These are phyloP conservation scores for Poecile montanus DNA, from an alignment of 2,797 vertebrate species.

Conservation along the genomic window DNA sequence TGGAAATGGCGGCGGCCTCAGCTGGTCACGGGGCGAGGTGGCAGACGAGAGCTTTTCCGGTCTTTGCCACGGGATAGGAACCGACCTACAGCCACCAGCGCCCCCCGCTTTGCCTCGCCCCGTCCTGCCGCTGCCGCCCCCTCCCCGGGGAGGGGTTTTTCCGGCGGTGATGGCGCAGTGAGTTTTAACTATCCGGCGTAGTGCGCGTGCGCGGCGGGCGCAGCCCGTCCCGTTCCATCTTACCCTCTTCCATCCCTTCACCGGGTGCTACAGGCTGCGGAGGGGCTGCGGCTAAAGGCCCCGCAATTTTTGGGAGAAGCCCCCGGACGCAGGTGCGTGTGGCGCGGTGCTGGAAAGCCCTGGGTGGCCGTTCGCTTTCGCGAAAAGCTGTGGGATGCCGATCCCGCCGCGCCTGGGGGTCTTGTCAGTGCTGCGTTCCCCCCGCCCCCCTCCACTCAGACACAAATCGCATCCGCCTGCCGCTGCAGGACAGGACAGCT, in stretches of 20 bases:
- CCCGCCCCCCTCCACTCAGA: neutral
- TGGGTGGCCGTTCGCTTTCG: neutral
- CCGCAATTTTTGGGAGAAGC: neutral
- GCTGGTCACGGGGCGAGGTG: neutral
- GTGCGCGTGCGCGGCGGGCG: constrained; percentile 24
- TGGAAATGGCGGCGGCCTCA: constrained; percentile 61
- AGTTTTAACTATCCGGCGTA: neutral
- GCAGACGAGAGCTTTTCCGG: no score
- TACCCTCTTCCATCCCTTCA: fast-evolving
- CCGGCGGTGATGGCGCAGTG: constrained; percentile 56
- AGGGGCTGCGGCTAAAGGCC: neutral
- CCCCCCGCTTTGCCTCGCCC: neutral
- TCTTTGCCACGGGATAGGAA: neutral
- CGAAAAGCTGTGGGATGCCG: neutral
- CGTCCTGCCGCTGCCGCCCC: fast-evolving
- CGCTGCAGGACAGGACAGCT: neutral
- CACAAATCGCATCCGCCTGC: fast-evolving
- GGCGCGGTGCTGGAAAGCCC: neutral
- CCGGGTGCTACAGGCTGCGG: fast-evolving
- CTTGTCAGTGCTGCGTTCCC: fast-evolving
- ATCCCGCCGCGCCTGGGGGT: fast-evolving
- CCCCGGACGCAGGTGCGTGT: constrained; percentile 11
- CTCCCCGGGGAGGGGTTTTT: neutral
- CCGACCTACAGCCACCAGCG: fast-evolving
- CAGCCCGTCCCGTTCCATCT: fast-evolving